These are phyloP conservation scores for Microplitis deprimator DNA, from an alignment of 2,888 invertebrate genomes.

Conservation along the genomic window DNA sequence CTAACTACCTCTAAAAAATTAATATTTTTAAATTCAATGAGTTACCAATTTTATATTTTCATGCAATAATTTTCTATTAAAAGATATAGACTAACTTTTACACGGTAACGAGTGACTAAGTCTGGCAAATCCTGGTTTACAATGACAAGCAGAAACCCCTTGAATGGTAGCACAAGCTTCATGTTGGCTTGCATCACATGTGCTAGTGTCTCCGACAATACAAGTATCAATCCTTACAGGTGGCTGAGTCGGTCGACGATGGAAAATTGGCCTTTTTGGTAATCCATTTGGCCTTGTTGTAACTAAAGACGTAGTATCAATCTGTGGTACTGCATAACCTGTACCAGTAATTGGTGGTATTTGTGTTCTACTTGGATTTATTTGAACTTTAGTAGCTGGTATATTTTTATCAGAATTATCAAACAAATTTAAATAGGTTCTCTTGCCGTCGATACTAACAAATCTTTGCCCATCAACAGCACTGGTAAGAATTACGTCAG, in stretches of 20 bases:
- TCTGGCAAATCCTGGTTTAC: conserved; percentile 79
- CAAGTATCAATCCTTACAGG: conserved; percentile 91
- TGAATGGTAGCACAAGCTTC: conserved; percentile 86
- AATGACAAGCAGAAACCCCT: conserved; percentile 91
- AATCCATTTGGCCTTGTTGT: conserved; percentile 67
- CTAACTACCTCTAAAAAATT: conserved; percentile 78
- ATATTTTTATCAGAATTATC: conserved; percentile 75
- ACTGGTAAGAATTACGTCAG: conserved; percentile 83
- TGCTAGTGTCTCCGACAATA: conserved; percentile 92
- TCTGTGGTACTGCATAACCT: conserved; percentile 79
- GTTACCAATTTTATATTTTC: neutral
- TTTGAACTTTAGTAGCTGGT: conserved; percentile 63
- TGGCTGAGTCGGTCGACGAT: conserved; percentile 79
- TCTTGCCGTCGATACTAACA: conserved; percentile 92
- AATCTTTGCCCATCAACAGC: conserved; percentile 87
- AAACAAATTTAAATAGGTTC: conserved; percentile 89
- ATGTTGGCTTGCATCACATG: conserved; percentile 89
- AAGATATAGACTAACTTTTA: conserved; percentile 58
- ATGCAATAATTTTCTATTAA: neutral
- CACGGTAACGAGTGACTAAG: conserved; percentile 66
- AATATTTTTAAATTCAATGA: neutral
- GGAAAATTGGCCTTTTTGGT: conserved; percentile 74
- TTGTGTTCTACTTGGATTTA: conserved; percentile 64
- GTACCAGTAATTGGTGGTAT: conserved; percentile 60
- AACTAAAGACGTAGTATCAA: conserved; percentile 71